Evolutionary conservation across 2,113 vertebrate species (phyloP).

Genomic region (Ameiurus melas): DNA sequence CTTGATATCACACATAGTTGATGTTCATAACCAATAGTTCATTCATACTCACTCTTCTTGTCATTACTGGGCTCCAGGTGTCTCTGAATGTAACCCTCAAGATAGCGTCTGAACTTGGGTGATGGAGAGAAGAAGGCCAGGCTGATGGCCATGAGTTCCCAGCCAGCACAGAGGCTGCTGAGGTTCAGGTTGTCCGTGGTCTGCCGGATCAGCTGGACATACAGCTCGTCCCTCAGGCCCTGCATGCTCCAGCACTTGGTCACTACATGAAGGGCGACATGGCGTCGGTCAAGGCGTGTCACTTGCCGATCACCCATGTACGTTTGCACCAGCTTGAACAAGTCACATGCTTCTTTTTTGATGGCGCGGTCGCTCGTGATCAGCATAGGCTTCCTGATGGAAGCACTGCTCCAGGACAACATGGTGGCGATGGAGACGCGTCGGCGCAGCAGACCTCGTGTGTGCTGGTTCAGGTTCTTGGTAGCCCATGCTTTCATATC

Average conservation of each 20-base stretch:
- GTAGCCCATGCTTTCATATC: conserved; percentile 81
- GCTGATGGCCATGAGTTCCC: conserved; percentile 82
- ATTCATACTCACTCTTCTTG: conserved; percentile 69
- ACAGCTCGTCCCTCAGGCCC: conserved; percentile 77
- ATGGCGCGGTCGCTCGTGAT: conserved; percentile 74
- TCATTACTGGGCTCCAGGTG: conserved; percentile 74
- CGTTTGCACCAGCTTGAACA: conserved; percentile 81
- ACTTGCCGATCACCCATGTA: conserved; percentile 80
- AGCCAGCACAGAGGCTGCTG: conserved; percentile 73
- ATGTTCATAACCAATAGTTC: neutral
- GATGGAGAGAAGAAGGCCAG: conserved; percentile 81
- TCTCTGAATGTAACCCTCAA: conserved; percentile 80
- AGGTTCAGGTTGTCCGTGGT: conserved; percentile 75
- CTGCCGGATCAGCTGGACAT: conserved; percentile 78
- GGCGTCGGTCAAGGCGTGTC: conserved; percentile 69
- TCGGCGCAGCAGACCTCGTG: conserved; percentile 77
- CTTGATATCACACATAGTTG: neutral
- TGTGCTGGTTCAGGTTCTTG: conserved; percentile 83
- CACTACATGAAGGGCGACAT: conserved; percentile 69
- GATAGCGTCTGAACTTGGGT: conserved; percentile 77
- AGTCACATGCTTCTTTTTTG: conserved; percentile 80
- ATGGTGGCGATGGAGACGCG: conserved; percentile 80
- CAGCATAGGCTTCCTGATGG: conserved; percentile 82
- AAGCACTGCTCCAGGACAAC: conserved; percentile 77
- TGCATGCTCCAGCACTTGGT: conserved; percentile 80